Evolutionary conservation across 1,140 invertebrate species (phyloP), one percentile per base, ranked within the genome.

Genomic region (Diabrotica undecimpunctata): DNA sequence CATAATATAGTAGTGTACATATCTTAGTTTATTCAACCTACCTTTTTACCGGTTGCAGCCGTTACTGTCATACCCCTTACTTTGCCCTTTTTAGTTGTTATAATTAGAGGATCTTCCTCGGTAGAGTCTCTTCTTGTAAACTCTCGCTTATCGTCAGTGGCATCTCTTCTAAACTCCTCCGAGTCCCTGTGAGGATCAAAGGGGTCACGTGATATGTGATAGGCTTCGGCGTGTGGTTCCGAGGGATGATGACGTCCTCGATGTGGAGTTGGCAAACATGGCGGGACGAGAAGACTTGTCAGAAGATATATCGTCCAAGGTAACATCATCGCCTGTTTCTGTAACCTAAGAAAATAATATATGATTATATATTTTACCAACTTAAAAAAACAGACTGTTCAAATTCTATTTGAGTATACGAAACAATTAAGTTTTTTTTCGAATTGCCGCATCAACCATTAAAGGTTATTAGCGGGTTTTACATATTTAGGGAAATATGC

Each of bases 11-110:
- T 25, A 25, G 1, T 25, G 1, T 25, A 25, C 1, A 25, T 4
- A 25, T 2, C 1, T 25, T 25, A 25, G 4, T 25, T 25, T 25
- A 55, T 14, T 7, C 35, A 51, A 36, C 39, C 11, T 64, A 65
- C 66, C 73, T 90, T 87, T 75, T 94, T 94, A 25, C 89, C 92
- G n/a, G 87, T 90, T 6, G 88, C 85, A 5, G 90, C 86, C 53
- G 84, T 89, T 61, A 91, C 75, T n/a, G 90, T 91, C 35, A 87
- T 83, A 52, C 94, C 94, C 72, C 84, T 82, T 7, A 94, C 86
- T 73, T 86, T 84, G 57, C 94, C 94, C 74, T 92, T 93, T 64
- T 83, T 88, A 5, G 92, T 95, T 60, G 87, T 82, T 6, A 95
- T 83, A 3, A 95, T 78, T 6, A 94, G 81, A 7, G 87, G 83